Evolutionary conservation across 2,797 vertebrate genomes (phyloP), one percentile per base, ranked within the genome.

Genomic region (Amniataba percoides): DNA sequence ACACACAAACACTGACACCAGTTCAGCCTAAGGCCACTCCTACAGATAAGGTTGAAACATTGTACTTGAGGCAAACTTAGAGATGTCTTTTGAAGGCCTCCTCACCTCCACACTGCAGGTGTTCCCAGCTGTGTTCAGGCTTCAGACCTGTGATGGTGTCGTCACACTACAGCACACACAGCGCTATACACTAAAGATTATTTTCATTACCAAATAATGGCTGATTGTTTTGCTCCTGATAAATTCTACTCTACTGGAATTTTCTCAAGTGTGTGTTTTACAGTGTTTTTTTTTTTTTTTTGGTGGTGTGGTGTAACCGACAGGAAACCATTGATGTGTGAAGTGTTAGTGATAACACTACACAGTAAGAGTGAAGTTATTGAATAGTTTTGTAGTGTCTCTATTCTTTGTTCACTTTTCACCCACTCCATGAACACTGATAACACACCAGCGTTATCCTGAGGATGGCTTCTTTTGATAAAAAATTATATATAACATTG

Each of bases 1-100:
- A 63, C 45, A 62, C 15, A 58, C 18, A 82, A 53, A 53, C 53
- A 68, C 11, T 46, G 15, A 34, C 46, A 45, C 16, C 36, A n/a
- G 51, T 60, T 61, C 18, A 64, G 23, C 19, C 4, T 0, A 13
- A 31, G 45, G 18, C 9, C 15, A 19, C 19, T 42, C 48, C 25
- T 42, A 11, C 53, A 65, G 51, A 39, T 56, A n/a, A 48, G 23
- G 18, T 23, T 45, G 1, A 19, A 55, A 43, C 2, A 2, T 21
- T 25, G 34, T 23, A 49, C 67, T 61, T 61, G 10, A 62, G n/a
- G 61, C 5, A 6, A 42, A 45, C 23, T 36, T 31, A 19, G 60
- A 51, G 19, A 14, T 6, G 43, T 23, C 27, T 58, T 11, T 21
- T 61, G 42, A 40, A 19, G 7, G 19, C 1, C 14, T 42, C 40